Evolutionary conservation across 2,888 invertebrate species (phyloP), one percentile per base, ranked within the genome.

Genomic region (Mimachlamys varia): DNA sequence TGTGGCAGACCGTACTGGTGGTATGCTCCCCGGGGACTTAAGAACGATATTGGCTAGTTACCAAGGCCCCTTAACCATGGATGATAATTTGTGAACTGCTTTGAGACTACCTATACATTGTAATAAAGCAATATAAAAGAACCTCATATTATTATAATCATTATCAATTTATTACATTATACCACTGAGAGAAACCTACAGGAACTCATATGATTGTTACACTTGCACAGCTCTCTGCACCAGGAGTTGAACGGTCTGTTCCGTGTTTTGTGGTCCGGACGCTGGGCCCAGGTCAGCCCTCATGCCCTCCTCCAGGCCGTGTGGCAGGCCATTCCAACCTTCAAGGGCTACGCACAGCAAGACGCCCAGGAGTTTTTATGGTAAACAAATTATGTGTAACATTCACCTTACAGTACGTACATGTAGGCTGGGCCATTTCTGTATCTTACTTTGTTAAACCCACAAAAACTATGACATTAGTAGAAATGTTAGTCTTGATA

Each of bases 351-450:
- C 92, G 94, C 95, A 44, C 96, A 96, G 91, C 96, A 96, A 92
- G 96, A 96, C 94, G 96, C 96, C 89, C 96, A 96, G 93, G 96
- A 96, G 92, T 96, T 96, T 92, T 92, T 96, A 13, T 95, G 96
- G 96, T 96, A 92, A 87, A 15, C 93, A 91, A 37, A n/a, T 15
- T 15, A 0, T 53, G 49, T 22, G 50, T 88, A 58, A 58, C 58
- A 58, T 22, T 58, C 58, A 19, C 19, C 19, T 17, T 17, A 50
- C 50, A 50, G 50, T 15, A 50, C 15, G n/a, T n/a, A n/a, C n/a
- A n/a, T n/a, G n/a, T n/a, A n/a, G n/a, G n/a, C n/a, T n/a, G n/a
- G n/a, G n/a, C n/a, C n/a, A n/a, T n/a, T n/a, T n/a, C n/a, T n/a
- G n/a, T n/a, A n/a, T n/a, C n/a, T n/a, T n/a, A n/a, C n/a, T n/a